Evolutionary conservation across 2,888 invertebrate genomes (phyloP).

Genomic region (Drosophila kambysellisi): DNA sequence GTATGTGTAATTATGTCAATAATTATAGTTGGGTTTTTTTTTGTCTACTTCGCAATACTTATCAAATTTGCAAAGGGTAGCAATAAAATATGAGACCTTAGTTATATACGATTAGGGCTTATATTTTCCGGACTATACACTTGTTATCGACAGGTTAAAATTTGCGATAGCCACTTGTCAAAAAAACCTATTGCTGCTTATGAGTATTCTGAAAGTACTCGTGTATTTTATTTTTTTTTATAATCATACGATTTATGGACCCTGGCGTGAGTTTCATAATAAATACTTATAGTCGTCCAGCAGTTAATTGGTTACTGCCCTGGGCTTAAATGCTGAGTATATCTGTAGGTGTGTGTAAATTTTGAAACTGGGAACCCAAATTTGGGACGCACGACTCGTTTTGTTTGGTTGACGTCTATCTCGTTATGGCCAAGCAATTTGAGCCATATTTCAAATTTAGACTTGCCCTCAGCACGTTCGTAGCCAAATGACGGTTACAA

Average conservation of each 20-base stretch:
- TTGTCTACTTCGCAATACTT: slow-evolving; percentile 23
- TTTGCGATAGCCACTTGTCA: slow-evolving; percentile 60
- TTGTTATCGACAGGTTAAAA: slow-evolving; percentile 9
- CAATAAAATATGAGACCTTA: slow-evolving; percentile 6
- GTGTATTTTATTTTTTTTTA: slow-evolving; percentile 39
- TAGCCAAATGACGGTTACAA: not conserved
- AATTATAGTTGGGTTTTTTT: not conserved
- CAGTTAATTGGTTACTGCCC: slow-evolving; percentile 19
- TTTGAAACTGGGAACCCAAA: slow-evolving; percentile 4
- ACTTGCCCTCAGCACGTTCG: slow-evolving; percentile 1
- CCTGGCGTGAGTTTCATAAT: slow-evolving; percentile 33
- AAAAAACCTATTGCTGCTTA: slow-evolving; percentile 1
- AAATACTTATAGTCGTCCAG: slow-evolving; percentile 14
- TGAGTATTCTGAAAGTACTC: slow-evolving; percentile 24
- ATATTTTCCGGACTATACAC: slow-evolving; percentile 1
- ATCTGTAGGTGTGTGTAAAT: not conserved
- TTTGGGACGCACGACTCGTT: slow-evolving; percentile 24
- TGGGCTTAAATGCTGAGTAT: not conserved
- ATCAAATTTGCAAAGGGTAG: slow-evolving; percentile 46
- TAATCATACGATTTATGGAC: slow-evolving; percentile 64
- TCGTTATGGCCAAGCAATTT: slow-evolving; percentile 23
- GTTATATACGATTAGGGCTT: not conserved
- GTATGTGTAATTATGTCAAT: not conserved
- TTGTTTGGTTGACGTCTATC: slow-evolving; percentile 13
- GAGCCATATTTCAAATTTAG: slow-evolving; percentile 33